Evolutionary conservation across 1,140 invertebrate genomes (phyloP).

Genomic region (Neuroterus valhalla): DNA sequence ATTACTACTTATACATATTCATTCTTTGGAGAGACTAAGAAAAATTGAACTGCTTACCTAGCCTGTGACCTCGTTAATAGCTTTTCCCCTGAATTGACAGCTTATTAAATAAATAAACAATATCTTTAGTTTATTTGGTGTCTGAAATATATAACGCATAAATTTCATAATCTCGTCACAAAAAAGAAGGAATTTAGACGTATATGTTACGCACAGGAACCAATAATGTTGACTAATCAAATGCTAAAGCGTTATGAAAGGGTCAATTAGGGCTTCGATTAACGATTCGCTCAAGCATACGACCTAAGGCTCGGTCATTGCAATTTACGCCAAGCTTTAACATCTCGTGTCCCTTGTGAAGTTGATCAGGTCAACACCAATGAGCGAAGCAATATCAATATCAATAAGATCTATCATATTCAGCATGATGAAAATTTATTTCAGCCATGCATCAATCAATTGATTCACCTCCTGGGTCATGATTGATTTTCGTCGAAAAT

Average conservation of each 20-base stretch:
- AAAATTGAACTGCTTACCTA: constrained; percentile 11
- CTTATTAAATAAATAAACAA: constrained; percentile 26
- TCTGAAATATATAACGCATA: background rate
- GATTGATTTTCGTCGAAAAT: too few species aligned
- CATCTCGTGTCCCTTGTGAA: constrained; percentile 15
- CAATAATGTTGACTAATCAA: constrained; percentile 2
- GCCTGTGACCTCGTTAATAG: background rate
- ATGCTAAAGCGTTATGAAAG: background rate
- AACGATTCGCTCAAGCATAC: constrained; percentile 19
- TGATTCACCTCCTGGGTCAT: too few species aligned
- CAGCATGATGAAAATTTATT: constrained; percentile 16
- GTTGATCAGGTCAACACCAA: constrained; percentile 45
- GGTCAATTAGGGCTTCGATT: constrained; percentile 6
- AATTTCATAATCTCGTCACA: constrained; percentile 20
- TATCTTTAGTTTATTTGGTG: constrained; percentile 14
- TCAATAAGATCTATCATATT: constrained; percentile 25
- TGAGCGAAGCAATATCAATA: constrained; percentile 45
- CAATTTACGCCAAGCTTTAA: constrained; percentile 38
- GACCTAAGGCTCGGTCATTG: constrained; percentile 32
- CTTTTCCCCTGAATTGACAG: background rate
- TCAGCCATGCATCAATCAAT: background rate
- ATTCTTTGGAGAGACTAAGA: background rate
- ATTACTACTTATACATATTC: too few species aligned
- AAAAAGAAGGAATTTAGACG: background rate
- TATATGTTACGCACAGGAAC: background rate